phyloP scores from a whole-genome alignment of 2,888 invertebrate species.

The Nephrotoma flavescens region DNA sequence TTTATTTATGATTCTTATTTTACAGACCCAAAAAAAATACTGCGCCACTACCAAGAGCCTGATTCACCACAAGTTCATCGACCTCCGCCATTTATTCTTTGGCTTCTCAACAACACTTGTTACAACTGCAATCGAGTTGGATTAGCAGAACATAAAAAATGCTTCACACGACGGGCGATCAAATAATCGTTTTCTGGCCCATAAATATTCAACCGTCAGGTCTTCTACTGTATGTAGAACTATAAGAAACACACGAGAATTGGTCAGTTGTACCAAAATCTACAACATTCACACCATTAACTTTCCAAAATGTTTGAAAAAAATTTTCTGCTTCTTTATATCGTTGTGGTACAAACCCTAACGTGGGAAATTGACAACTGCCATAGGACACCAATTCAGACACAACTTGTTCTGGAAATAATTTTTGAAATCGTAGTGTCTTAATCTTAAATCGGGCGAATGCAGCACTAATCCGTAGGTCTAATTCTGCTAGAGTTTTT shows the following conservation, averaged over 20 bases:
- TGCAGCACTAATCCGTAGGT: slow-evolving; percentile 90
- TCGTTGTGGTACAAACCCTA: slow-evolving; percentile 99
- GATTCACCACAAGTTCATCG: too few species aligned
- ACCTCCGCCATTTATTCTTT: slow-evolving; percentile 79
- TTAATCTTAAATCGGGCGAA: slow-evolving; percentile 98
- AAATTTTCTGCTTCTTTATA: slow-evolving; percentile 86
- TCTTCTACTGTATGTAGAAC: slow-evolving; percentile 66
- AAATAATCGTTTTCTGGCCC: slow-evolving; percentile 80
- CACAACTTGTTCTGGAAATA: slow-evolving; percentile 57
- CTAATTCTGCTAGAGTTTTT: slow-evolving; percentile 66
- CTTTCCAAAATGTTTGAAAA: slow-evolving; percentile 89
- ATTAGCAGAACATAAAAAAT: slow-evolving; percentile 61
- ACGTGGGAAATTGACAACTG: slow-evolving; percentile 96
- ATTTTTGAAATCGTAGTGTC: slow-evolving; percentile 72
- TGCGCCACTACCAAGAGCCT: too few species aligned
- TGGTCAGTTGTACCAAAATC: background rate
- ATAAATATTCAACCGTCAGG: slow-evolving; percentile 68
- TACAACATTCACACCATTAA: slow-evolving; percentile 48
- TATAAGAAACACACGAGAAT: slow-evolving; percentile 26
- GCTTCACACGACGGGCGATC: slow-evolving; percentile 70
- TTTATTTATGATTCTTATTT: too few species aligned
- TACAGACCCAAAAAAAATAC: too few species aligned
- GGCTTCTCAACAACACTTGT: slow-evolving; percentile 66
- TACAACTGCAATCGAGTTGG: slow-evolving; percentile 59
- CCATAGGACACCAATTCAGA: slow-evolving; percentile 90